A percentile compares a stretch with the other conserved stretches of the same genome.
Evolutionary conservation across 2,113 vertebrate genomes (phyloP).

Genomic region (Centropus unirufus): DNA sequence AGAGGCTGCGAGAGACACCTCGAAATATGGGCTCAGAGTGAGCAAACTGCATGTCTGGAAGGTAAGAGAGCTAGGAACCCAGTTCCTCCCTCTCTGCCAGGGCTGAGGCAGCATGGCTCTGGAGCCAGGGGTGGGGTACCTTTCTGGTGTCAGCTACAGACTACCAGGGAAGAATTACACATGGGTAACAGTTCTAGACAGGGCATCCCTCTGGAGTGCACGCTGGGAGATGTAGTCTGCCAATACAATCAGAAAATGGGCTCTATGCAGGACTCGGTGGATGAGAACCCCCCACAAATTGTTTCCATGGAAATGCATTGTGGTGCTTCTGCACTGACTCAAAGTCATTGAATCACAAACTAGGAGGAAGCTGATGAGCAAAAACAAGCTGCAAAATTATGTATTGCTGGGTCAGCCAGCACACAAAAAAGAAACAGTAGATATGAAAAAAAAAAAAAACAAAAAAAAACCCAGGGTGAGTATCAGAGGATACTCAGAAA

Average conservation of each 20-base stretch:
- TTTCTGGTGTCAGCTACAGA: background rate
- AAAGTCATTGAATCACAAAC: background rate
- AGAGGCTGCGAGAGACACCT: background rate
- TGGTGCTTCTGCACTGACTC: background rate
- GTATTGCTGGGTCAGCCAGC: background rate
- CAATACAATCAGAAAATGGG: background rate
- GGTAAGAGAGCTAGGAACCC: background rate
- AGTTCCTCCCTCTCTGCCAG: background rate
- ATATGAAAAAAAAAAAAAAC: background rate
- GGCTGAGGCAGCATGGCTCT: background rate
- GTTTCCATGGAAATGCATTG: background rate
- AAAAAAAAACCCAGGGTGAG: background rate
- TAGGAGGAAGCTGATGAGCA: background rate
- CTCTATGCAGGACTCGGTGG: background rate
- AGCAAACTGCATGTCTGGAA: background rate
- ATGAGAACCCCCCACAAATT: background rate
- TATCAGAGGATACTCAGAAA: background rate
- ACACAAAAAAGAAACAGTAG: background rate
- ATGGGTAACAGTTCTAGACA: accelerated
- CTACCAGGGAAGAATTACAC: background rate
- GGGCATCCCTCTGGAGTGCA: background rate
- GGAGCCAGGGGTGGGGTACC: accelerated
- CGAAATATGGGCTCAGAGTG: background rate
- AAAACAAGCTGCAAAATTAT: background rate
- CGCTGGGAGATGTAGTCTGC: background rate